Evolutionary conservation across 2,888 invertebrate genomes (phyloP).

Genomic region (Drosophila picticornis): DNA sequence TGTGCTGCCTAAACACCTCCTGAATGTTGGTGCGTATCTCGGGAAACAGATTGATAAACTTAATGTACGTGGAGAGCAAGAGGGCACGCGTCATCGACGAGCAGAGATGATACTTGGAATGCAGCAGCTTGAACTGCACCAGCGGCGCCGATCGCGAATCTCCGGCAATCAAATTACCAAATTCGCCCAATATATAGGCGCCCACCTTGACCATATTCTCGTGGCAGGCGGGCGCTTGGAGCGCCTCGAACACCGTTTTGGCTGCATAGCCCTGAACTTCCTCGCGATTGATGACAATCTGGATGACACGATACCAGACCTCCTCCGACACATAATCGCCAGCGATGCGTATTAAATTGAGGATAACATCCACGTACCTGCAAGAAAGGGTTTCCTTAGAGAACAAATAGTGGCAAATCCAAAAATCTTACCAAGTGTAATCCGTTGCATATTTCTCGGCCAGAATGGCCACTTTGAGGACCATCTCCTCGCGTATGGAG

Average conservation of each 20-base stretch:
- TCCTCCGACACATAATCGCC: conserved; percentile 99
- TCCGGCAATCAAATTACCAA: conserved; percentile 99
- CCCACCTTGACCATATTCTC: conserved; percentile 99
- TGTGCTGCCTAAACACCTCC: conserved; percentile 96
- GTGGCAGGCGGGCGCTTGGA: conserved; percentile 99
- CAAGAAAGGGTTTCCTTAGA: fast-evolving
- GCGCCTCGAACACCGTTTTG: conserved; percentile 99
- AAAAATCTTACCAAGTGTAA: conserved; percentile 95
- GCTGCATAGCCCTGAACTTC: conserved; percentile 99
- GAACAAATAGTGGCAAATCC: not conserved
- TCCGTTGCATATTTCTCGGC: conserved; percentile 99
- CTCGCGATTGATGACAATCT: conserved; percentile 99
- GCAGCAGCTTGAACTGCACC: conserved; percentile 98
- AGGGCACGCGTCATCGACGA: conserved; percentile 98
- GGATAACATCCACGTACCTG: conserved; percentile 95
- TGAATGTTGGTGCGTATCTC: conserved; percentile 98
- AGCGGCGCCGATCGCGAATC: conserved; percentile 98
- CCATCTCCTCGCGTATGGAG: conserved; percentile 99
- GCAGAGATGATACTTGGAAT: conserved; percentile 99
- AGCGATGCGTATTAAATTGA: conserved; percentile 99
- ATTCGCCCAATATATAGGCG: conserved; percentile 99
- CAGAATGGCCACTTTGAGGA: conserved; percentile 98
- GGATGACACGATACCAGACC: conserved; percentile 99
- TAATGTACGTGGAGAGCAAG: conserved; percentile 98
- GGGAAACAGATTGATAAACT: conserved; percentile 99